phyloP scores from a whole-genome alignment of 2,113 vertebrate species.

The Dermatemys mawii region DNA sequence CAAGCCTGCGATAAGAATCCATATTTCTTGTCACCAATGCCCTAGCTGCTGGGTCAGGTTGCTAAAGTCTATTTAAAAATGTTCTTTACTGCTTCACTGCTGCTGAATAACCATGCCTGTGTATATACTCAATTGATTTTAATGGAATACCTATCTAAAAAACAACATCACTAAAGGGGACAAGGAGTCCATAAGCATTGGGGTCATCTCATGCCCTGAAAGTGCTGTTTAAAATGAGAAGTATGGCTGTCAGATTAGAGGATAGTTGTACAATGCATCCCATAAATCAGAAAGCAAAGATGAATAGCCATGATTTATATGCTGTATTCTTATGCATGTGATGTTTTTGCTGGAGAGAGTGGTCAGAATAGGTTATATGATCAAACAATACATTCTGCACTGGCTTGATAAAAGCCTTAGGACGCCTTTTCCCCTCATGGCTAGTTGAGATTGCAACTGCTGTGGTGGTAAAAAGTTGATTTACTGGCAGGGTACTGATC shows the following conservation, averaged over 20 bases:
- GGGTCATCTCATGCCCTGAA: accelerated
- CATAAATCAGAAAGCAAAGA: background rate
- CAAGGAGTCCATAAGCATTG: background rate
- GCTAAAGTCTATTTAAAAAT: background rate
- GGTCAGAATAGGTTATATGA: background rate
- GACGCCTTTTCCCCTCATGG: background rate
- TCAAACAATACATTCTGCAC: background rate
- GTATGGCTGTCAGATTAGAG: accelerated
- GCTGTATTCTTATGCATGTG: background rate
- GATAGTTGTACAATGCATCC: background rate
- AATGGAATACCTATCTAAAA: background rate
- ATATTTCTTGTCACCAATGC: background rate
- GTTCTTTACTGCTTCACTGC: background rate
- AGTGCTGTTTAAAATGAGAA: background rate
- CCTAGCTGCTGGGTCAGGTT: accelerated
- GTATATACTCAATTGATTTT: accelerated
- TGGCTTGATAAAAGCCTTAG: background rate
- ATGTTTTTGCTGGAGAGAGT: background rate
- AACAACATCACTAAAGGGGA: background rate
- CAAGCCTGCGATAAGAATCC: background rate
- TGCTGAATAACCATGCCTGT: background rate
- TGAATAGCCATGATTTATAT: background rate
- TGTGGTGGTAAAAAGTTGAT: background rate
- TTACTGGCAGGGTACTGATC: background rate
- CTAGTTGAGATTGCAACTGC: background rate